phyloP scores from a whole-genome alignment of 2,113 vertebrate genomes.

The Erythrolamprus reginae region DNA sequence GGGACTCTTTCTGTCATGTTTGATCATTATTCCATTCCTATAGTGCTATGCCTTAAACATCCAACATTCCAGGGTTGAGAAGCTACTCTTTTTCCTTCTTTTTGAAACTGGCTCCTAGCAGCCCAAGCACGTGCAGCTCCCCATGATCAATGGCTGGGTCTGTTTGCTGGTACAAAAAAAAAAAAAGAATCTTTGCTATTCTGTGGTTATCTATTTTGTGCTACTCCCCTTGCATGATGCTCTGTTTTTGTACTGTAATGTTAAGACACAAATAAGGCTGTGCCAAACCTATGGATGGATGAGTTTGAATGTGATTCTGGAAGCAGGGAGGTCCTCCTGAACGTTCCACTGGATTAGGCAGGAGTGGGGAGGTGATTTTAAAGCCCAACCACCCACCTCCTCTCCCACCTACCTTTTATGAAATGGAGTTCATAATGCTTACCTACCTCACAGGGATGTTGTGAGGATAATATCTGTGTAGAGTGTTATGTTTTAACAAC shows the following conservation, averaged over 20 bases:
- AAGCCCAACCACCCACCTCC: neutral
- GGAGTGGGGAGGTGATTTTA: slow-evolving; percentile 21
- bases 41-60: slow-evolving; percentile 64
- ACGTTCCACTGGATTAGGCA: slow-evolving; percentile 36
- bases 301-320: slow-evolving; percentile 32
- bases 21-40: slow-evolving; percentile 53
- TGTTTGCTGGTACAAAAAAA: slow-evolving; percentile 54
- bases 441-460: slow-evolving; percentile 11
- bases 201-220: slow-evolving; percentile 51
- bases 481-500: neutral
- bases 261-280: slow-evolving; percentile 43
- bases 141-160: slow-evolving; percentile 48
- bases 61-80: slow-evolving; percentile 61
- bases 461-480: slow-evolving; percentile 2
- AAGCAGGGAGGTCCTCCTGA: slow-evolving; percentile 41
- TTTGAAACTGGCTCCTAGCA: slow-evolving; percentile 47
- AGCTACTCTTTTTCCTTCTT: slow-evolving; percentile 45
- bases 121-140: slow-evolving; percentile 43
- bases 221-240: slow-evolving; percentile 58
- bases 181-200: slow-evolving; percentile 45
- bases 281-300: slow-evolving; percentile 31
- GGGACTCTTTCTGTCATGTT: slow-evolving; percentile 52
- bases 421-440: neutral
- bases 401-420: neutral
- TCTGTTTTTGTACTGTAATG: slow-evolving; percentile 37